Evolutionary conservation across 2,888 invertebrate genomes (phyloP).

Genomic region (Oscheius onirici): DNA sequence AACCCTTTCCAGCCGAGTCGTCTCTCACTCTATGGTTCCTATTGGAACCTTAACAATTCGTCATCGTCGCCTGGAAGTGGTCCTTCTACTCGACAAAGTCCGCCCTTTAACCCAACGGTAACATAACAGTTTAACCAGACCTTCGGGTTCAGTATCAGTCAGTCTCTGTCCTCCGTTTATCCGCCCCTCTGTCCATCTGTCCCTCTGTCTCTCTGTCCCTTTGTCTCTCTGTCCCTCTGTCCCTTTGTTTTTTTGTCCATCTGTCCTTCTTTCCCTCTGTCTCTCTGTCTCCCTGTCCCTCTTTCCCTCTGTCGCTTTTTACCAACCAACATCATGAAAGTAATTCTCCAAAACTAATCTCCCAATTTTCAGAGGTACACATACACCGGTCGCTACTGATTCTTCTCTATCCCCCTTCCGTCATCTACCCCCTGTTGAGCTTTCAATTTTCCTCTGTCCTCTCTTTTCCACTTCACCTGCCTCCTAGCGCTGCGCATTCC

Average conservation of each 20-base stretch:
- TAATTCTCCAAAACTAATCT: not conserved
- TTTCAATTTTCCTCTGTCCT: not conserved
- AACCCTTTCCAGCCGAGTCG: constrained; percentile 58
- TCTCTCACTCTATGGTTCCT: constrained; percentile 69
- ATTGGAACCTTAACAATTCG: constrained; percentile 63
- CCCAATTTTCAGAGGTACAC: constrained; percentile 49
- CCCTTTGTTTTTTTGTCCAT: not conserved
- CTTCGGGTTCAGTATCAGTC: not conserved
- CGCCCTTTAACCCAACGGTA: constrained; percentile 51
- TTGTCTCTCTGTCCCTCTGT: no score
- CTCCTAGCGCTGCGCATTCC: constrained; percentile 24
- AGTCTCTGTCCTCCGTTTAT: not conserved
- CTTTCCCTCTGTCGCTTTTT: not conserved
- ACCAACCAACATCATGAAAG: no score
- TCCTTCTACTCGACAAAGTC: constrained; percentile 43
- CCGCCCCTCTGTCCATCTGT: not conserved
- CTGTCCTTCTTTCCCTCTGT: not conserved
- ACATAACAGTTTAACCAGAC: not conserved
- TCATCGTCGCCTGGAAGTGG: constrained; percentile 39
- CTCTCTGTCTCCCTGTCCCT: not conserved
- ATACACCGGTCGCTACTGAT: constrained; percentile 57
- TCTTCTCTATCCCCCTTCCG: not conserved
- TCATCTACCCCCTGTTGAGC: not conserved
- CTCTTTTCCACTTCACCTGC: not conserved
- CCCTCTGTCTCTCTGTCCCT: not conserved